Conservation (phyloP, 2,888 invertebrate genomes). For the Nasonovia ribisnigri region DNA sequence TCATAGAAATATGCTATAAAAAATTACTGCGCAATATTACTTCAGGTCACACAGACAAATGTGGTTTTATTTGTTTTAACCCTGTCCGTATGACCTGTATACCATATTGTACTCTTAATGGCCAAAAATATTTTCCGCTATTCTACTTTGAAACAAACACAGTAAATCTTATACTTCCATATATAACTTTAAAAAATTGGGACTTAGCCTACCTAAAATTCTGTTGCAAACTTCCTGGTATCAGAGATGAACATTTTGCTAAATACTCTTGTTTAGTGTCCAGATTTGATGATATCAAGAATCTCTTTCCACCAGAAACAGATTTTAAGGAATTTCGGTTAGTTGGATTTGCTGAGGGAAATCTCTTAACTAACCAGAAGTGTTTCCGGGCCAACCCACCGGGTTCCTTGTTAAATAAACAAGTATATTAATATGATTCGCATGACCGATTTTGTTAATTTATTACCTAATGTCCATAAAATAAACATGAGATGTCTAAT, state of each 20-base stretch:
- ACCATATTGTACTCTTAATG: conserved; percentile 88
- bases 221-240: conserved; percentile 94
- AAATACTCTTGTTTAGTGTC: conserved; percentile 92
- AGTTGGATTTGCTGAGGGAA: conserved; percentile 82
- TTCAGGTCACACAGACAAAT: conserved; percentile 76
- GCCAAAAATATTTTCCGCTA: conserved; percentile 89
- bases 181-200: conserved; percentile 90
- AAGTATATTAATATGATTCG: too few species aligned
- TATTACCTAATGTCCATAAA: too few species aligned
- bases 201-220: conserved; percentile 93
- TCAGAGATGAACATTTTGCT: conserved; percentile 89
- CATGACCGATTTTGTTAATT: too few species aligned
- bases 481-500: too few species aligned
- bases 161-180: conserved; percentile 89
- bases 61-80: conserved; percentile 92
- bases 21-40: conserved; percentile 80
- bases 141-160: conserved; percentile 93
- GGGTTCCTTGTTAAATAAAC: conserved; percentile 27
- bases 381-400: conserved; percentile 3
- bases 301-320: conserved; percentile 90
- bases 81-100: conserved; percentile 83
- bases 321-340: conserved; percentile 95
- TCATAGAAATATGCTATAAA: conserved; percentile 89
- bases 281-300: conserved; percentile 89
- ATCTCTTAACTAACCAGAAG: conserved; percentile 68